These are phyloP conservation scores for Furcifer pardalis DNA, from an alignment of 2,797 vertebrate species.

Conservation along the genomic window DNA sequence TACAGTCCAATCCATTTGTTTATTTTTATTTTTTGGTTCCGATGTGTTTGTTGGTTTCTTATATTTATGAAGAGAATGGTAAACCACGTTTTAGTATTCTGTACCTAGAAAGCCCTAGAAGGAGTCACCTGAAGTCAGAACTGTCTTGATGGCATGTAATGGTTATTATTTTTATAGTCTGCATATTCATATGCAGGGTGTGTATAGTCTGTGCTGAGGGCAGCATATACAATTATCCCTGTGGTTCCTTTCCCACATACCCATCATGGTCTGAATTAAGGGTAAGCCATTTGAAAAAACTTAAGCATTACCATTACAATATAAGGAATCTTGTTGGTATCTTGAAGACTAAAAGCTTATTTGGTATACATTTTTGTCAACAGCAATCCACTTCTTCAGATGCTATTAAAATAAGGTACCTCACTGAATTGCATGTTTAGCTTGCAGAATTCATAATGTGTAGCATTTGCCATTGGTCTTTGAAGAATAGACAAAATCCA, in stretches of 20 bases:
- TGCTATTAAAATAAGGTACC: neutral
- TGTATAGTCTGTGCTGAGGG: too few species aligned
- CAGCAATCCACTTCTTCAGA: too few species aligned
- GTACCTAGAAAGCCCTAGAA: too few species aligned
- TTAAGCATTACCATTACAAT: too few species aligned
- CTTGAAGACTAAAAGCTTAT: too few species aligned
- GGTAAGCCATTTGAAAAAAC: neutral
- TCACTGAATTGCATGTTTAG: neutral
- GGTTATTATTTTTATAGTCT: too few species aligned
- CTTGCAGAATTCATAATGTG: neutral
- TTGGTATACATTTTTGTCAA: too few species aligned
- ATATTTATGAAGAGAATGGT: neutral
- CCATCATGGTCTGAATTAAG: neutral
- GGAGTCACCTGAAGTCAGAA: too few species aligned
- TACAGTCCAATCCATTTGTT: neutral
- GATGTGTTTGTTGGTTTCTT: neutral
- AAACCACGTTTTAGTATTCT: too few species aligned
- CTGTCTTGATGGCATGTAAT: too few species aligned
- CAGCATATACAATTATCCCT: neutral
- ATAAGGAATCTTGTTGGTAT: too few species aligned
- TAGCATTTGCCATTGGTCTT: neutral
- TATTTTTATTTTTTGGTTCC: neutral
- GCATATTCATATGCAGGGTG: too few species aligned
- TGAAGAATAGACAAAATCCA: neutral
- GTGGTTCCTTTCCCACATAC: neutral